phyloP scores from a whole-genome alignment of 2,113 vertebrate species.

The Bubo scandiacus region DNA sequence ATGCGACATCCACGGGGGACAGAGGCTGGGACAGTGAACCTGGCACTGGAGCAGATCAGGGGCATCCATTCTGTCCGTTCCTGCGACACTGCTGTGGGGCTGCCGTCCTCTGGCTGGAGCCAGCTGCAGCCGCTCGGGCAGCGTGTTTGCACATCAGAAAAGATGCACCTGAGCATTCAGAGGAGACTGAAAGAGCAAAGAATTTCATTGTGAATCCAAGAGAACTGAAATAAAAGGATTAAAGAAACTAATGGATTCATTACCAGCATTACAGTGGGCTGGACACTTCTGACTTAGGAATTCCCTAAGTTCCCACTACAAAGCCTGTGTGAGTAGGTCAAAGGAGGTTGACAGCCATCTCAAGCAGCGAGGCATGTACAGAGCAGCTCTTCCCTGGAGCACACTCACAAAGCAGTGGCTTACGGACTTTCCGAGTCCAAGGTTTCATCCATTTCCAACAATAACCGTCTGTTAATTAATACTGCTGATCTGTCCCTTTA shows the following conservation, averaged over 20 bases:
- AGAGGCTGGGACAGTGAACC: neutral
- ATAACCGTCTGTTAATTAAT: neutral
- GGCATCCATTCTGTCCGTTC: neutral
- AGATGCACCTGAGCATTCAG: neutral
- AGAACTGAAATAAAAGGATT: neutral
- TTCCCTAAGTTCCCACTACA: neutral
- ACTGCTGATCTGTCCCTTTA: neutral
- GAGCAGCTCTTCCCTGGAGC: neutral
- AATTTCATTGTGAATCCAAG: neutral
- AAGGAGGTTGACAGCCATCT: neutral
- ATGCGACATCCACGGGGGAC: no score
- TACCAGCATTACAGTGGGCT: neutral
- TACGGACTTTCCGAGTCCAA: neutral
- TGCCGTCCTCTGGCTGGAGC: neutral
- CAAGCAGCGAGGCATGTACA: neutral
- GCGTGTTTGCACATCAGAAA: neutral
- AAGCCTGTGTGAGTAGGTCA: neutral
- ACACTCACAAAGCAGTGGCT: neutral
- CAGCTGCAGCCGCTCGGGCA: neutral
- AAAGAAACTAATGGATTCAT: neutral
- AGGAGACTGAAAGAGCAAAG: neutral
- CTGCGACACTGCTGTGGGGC: fast-evolving
- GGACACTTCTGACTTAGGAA: neutral
- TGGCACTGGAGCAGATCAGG: neutral
- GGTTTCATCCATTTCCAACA: neutral